Evolutionary conservation across 37 sponge, comb jelly and placozoan species (phyloP), one percentile per base, ranked within the genome.

Genomic region (Cliona cf. orientalis): DNA sequence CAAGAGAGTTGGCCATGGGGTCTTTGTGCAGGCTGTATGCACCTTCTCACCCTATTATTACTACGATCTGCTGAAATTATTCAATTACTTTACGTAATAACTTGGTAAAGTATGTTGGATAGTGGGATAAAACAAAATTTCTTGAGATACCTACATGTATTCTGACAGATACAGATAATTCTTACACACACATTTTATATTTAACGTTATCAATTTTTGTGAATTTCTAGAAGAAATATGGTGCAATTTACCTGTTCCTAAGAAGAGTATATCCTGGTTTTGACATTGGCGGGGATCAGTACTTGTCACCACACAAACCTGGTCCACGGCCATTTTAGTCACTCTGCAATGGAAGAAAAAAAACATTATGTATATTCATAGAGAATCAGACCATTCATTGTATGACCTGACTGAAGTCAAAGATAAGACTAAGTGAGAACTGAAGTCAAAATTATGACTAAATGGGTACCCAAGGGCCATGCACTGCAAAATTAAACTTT

Each of bases 191-290:
- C 41, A 67, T 23, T 12, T 67, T 3, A 23, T 32, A 67, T 36
- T 37, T 22, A 37, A 3, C 5, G 6, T n/a, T 61, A 25, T 61
- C 26, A 9, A 37, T 66, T 5, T 34, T 31, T 36, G 67, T 36
- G 34, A 31, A 35, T 32, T 3, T 29, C 31, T 38, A 32, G 37
- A 5, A 36, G 35, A 38, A 5, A 32, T 21, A n/a, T 66, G 11
- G 34, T 31, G 5, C 38, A 66, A 31, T 35, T 49, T 19, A 80
- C 81, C 81, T 28, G 69, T 58, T 57, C 81, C 81, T 1, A 80
- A 40, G 35, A 80, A 71, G 7, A 80, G 44, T 14, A 70, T 43
- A 39, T 80, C 81, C 41, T 80, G 81, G 39, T 80, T 80, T 26
- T 71, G 26, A 39, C 81, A 80, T 21, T 56, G 42, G 12, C 43